Evolutionary conservation across 2,797 vertebrate species (phyloP), one percentile per base, ranked within the genome.

Genomic region (Erpetoichthys calabaricus): DNA sequence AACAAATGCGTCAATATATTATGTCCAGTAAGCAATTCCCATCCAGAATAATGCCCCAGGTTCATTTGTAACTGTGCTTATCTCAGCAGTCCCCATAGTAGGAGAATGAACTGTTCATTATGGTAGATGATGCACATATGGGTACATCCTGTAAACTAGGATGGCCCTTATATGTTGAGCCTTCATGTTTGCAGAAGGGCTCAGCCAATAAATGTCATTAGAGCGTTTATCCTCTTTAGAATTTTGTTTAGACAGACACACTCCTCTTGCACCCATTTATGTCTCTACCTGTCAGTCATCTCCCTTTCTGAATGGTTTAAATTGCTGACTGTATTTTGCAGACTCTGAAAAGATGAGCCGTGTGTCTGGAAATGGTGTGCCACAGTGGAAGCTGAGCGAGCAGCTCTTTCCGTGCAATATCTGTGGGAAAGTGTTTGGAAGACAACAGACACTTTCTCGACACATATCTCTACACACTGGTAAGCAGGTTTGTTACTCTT

Each of bases 381-480:
- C 89, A 4, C 85, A 88, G 59, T 97, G 94, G 94, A 90, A 89
- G 65, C 84, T 94, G 61, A 94, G 79, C 0, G 93, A 99, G 63
- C 94, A 98, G 80, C 92, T 97, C 70, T 97, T 89, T 74, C 92
- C 94, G 57, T 98, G 94, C 65, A 84, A 93, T 0, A 80, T 98
- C 63, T 99, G 95, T 71, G 91, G 96, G 62, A 99, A 99, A 78
- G 96, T 98, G 70, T 99, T 99, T 53, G 96, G 96, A 58, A 81
- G 94, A 60, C 96, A 99, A 76, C 94, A 98, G 81, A 99, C 96
- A 2, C 81, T 99, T 65, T 97, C 96, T 57, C 90, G 94, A 64
- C 96, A 99, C 71, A 86, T 99, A 69, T 93, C 92, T 0, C 77
- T 98, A 70, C 96, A 99, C 88, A 95, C 94, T 86, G 94, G 96